Conservation (phyloP, 2,888 invertebrate species). For the Notodonta ziczac region DNA sequence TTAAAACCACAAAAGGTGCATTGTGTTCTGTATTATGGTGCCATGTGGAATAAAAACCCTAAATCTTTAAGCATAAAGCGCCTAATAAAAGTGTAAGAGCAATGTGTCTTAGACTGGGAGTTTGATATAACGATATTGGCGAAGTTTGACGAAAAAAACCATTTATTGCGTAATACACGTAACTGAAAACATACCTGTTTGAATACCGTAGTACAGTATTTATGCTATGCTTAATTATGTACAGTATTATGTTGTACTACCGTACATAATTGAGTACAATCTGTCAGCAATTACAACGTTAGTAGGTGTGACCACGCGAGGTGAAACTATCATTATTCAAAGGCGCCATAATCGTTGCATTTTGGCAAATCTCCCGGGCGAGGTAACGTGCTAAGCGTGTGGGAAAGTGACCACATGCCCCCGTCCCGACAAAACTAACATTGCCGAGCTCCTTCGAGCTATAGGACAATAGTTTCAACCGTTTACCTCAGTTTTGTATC, state of each 20-base stretch:
- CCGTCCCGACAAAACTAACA: conserved; percentile 13
- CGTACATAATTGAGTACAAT: too few species aligned
- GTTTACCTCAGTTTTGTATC: not conserved
- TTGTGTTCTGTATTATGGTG: conserved; percentile 1
- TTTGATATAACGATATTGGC: not conserved
- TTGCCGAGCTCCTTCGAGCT: conserved; percentile 23
- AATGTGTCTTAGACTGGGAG: conserved; percentile 6
- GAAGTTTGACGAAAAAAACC: not conserved
- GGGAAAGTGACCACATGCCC: conserved; percentile 50
- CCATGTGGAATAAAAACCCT: not conserved
- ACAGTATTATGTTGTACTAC: too few species aligned
- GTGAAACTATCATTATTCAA: conserved; percentile 23
- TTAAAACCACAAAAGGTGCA: conserved; percentile 3
- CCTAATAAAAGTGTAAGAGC: conserved; percentile 8
- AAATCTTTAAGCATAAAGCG: not conserved
- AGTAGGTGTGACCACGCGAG: not conserved
- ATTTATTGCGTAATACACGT: too few species aligned
- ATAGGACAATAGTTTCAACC: conserved; percentile 40
- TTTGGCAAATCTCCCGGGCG: conserved; percentile 38
- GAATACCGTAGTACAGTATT: too few species aligned
- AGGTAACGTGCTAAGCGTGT: conserved; percentile 31
- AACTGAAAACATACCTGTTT: too few species aligned
- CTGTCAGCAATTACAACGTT: too few species aligned
- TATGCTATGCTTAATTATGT: too few species aligned
- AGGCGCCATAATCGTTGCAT: conserved; percentile 30